Percentiles rank a stretch among this genome's conserved stretches.
Conservation (phyloP, 2,888 invertebrate species). For the Dendrolimus pini region DNA sequence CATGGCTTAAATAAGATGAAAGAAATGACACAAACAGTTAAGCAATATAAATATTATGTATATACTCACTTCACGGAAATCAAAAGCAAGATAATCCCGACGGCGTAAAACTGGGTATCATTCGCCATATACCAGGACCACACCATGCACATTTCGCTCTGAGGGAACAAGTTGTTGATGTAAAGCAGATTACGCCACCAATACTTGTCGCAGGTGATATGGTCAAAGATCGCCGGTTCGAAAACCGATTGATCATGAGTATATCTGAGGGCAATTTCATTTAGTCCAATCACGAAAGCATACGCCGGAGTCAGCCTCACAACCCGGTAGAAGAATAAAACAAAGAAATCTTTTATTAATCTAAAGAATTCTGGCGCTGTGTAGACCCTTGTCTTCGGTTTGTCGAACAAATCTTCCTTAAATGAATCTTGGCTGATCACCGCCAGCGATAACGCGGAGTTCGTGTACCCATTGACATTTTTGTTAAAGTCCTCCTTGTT, state of each 20-base stretch:
- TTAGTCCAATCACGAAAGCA: conserved; percentile 84
- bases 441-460: conserved; percentile 56
- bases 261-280: conserved; percentile 83
- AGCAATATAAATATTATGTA: not conserved
- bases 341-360: conserved; percentile 64
- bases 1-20: too few species aligned
- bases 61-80: conserved; percentile 80
- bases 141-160: conserved; percentile 86
- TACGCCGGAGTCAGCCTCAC: conserved; percentile 89
- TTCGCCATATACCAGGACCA: conserved; percentile 92
- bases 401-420: conserved; percentile 58
- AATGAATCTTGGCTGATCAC: conserved; percentile 66
- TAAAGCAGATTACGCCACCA: conserved; percentile 93
- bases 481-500: conserved; percentile 55
- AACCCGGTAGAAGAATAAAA: conserved; percentile 74
- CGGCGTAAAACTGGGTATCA: conserved; percentile 86
- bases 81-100: conserved; percentile 80
- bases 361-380: conserved; percentile 47
- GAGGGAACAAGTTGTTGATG: conserved; percentile 87
- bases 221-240: conserved; percentile 82
- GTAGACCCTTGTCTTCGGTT: conserved; percentile 46
- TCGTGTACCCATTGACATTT: conserved; percentile 63
- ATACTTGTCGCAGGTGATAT: conserved; percentile 83
- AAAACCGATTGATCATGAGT: conserved; percentile 84
- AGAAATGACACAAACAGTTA: too few species aligned